Percentiles rank a stretch among this genome's conserved stretches.
Evolutionary conservation across 2,113 vertebrate species (phyloP).

Genomic region (Oncorhynchus tshawytscha): DNA sequence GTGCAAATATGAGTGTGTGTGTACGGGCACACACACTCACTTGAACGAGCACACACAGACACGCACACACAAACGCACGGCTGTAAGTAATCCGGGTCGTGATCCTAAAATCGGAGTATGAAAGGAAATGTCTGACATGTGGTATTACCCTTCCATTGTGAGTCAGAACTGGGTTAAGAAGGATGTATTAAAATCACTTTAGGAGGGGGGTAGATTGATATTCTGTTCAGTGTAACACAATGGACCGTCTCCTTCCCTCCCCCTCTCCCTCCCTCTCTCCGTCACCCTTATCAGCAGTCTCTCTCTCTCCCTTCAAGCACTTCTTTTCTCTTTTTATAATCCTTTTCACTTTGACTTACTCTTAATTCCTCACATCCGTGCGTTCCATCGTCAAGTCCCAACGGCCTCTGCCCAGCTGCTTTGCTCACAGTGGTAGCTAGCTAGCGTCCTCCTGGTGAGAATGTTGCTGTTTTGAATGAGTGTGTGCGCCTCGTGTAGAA

Average conservation of each 20-base stretch:
- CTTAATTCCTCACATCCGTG: neutral
- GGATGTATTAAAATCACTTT: conserved; percentile 30
- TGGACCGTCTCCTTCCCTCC: neutral
- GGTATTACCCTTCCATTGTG: conserved; percentile 29
- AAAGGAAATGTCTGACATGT: conserved; percentile 31
- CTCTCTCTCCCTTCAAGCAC: neutral
- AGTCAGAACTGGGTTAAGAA: conserved; percentile 19
- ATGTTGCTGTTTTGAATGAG: neutral
- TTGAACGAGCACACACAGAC: conserved; percentile 1
- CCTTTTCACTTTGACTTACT: neutral
- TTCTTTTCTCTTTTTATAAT: neutral
- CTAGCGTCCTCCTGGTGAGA: neutral
- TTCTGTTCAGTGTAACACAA: neutral
- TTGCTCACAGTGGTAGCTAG: conserved; percentile 14
- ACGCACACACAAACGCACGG: neutral
- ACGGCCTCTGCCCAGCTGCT: neutral
- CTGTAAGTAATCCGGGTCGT: conserved; percentile 10
- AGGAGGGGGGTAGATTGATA: neutral
- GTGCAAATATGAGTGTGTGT: too few relatives aligned
- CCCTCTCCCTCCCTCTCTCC: neutral
- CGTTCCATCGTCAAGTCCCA: neutral
- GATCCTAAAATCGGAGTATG: conserved; percentile 26
- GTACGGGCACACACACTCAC: neutral
- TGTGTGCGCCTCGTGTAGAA: neutral
- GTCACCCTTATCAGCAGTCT: neutral